Conservation (phyloP, 2,113 vertebrate genomes). For the Onychorhynchus coronatus region DNA sequence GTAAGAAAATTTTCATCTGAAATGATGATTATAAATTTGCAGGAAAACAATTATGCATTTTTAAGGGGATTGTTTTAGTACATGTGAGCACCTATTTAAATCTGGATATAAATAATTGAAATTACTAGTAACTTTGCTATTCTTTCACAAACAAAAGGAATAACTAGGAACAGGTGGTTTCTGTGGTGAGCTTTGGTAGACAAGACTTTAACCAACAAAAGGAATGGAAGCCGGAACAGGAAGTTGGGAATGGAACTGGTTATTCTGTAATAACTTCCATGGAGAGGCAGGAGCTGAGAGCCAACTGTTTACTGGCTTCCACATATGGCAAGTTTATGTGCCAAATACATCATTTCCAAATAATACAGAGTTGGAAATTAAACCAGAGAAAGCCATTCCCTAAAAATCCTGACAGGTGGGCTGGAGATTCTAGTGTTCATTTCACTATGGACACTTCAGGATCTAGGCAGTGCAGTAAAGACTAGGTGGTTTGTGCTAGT, state of each 20-base stretch:
- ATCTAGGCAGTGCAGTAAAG: background rate
- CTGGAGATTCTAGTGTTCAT: background rate
- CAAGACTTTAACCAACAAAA: background rate
- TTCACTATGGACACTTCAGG: background rate
- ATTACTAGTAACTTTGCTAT: background rate
- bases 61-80: background rate
- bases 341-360: background rate
- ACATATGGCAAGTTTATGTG: background rate
- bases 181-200: background rate
- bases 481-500: background rate
- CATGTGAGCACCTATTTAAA: background rate
- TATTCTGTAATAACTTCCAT: background rate
- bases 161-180: background rate
- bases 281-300: background rate
- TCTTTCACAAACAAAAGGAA: background rate
- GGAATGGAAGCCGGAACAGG: background rate
- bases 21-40: background rate
- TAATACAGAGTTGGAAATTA: background rate
- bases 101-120: background rate
- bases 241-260: background rate
- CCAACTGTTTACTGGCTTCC: background rate
- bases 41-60: background rate
- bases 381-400: background rate
- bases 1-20: background rate
- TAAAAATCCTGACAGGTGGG: background rate